A percentile compares a stretch with the other conserved stretches of the same genome.
phyloP scores from a whole-genome alignment of 2,888 invertebrate genomes.

The Uropetala carovei region DNA sequence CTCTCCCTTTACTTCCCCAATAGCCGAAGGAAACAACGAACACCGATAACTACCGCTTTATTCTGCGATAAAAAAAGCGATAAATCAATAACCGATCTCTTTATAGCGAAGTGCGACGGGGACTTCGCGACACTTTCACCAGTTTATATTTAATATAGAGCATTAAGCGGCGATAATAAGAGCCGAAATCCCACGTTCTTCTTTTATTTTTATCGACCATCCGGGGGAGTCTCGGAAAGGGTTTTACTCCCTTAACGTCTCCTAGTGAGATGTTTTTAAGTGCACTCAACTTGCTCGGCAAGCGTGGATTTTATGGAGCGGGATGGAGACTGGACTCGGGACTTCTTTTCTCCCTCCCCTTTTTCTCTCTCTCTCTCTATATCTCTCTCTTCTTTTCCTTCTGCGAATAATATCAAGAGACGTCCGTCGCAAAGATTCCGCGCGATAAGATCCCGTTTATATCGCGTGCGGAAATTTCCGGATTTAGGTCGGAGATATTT shows the following conservation, averaged over 20 bases:
- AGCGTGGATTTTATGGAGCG: not conserved
- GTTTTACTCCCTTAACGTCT: not conserved
- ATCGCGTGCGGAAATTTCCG: too few species aligned
- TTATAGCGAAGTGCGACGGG: not conserved
- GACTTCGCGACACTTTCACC: not conserved
- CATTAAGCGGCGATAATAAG: constrained; percentile 25
- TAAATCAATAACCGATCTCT: constrained; percentile 25
- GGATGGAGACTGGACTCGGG: not conserved
- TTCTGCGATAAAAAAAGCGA: not conserved
- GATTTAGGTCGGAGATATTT: too few species aligned
- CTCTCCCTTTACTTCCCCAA: not conserved
- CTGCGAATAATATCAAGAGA: too few species aligned
- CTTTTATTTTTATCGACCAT: constrained; percentile 20
- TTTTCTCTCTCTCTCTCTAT: too few species aligned
- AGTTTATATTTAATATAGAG: constrained; percentile 7
- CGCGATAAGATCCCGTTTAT: too few species aligned
- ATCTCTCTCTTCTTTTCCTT: too few species aligned
- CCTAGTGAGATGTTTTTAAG: constrained; percentile 11
- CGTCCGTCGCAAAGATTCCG: too few species aligned
- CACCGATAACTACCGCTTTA: not conserved
- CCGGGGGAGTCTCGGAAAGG: not conserved
- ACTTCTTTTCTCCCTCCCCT: not conserved
- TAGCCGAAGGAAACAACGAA: not conserved
- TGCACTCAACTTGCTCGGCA: constrained; percentile 19
- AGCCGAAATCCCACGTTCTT: not conserved